These are phyloP conservation scores for Rhinolophus sinicus DNA, from an alignment of 2,113 vertebrate species.

Conservation along the genomic window DNA sequence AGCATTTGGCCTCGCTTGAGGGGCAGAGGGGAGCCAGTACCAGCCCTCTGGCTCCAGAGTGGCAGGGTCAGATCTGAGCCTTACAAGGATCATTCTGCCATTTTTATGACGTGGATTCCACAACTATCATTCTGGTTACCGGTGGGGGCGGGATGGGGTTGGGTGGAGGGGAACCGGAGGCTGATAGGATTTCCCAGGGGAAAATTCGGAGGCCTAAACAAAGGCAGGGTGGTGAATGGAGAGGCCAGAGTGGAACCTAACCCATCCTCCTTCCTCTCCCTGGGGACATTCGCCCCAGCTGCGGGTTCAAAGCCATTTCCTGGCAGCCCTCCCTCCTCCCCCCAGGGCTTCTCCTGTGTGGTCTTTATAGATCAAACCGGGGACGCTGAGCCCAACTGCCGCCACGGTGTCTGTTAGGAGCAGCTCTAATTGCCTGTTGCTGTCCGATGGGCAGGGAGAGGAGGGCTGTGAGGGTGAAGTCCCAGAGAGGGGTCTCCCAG, in stretches of 20 bases:
- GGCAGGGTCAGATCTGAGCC: background rate
- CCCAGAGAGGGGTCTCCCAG: background rate
- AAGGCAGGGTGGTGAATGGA: slow-evolving; percentile 60
- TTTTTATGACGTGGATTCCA: too few species aligned
- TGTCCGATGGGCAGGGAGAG: background rate
- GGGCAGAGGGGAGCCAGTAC: background rate
- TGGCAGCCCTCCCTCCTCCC: slow-evolving; percentile 44
- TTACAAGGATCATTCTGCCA: too few species aligned
- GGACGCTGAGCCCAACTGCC: slow-evolving; percentile 54
- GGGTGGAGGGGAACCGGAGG: background rate
- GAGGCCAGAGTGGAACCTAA: slow-evolving; percentile 42
- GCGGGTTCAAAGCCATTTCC: slow-evolving; percentile 66
- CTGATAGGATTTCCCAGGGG: slow-evolving; percentile 36
- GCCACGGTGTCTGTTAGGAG: slow-evolving; percentile 61
- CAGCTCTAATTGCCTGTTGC: slow-evolving; percentile 64
- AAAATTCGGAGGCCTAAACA: slow-evolving; percentile 43
- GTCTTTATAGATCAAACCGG: slow-evolving; percentile 78
- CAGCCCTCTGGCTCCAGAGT: background rate
- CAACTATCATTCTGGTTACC: background rate
- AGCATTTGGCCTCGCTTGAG: background rate
- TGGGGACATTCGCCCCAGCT: slow-evolving; percentile 38
- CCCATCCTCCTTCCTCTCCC: slow-evolving; percentile 36
- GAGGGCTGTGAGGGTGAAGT: background rate
- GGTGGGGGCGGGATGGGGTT: background rate
- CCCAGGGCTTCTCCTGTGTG: slow-evolving; percentile 70